Evolutionary conservation across 2,113 vertebrate genomes (phyloP), one percentile per base, ranked within the genome.

Genomic region (Scomber colias): DNA sequence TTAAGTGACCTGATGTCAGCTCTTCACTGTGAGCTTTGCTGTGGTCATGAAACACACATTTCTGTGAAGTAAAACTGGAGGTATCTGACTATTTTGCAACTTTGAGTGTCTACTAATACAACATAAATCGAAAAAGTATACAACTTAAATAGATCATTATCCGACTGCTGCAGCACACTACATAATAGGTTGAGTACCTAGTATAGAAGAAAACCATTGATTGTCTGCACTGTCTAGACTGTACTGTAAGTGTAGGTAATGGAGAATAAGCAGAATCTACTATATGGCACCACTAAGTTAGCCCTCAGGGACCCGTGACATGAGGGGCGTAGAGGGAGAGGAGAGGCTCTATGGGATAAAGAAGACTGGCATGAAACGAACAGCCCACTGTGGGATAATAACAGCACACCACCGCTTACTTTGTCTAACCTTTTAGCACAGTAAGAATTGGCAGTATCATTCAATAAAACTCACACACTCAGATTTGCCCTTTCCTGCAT

Each of bases 391-490:
- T 27, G 54, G 67, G 30, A 70, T 79, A 53, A 72, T 21, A 30
- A 54, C 13, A 19, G 11, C 24, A 35, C 49, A 30, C 12, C 12
- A 51, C 19, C 71, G 51, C 79, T 87, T 75, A 69, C 76, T 90
- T 35, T 77, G 27, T 79, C 40, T 79, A 82, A 86, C 83, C 83
- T 87, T 86, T 75, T 51, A 66, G 71, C 63, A 46, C 63, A 68
- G 67, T 63, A 35, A 56, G 72, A 72, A 75, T 55, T 13, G 50
- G 57, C 67, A 61, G 68, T 45, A 71, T 68, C 49, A 57, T 77
- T 81, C 66, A 69, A 75, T 68, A 71, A 81, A 83, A 76, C 65
- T 71, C 63, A 65, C 56, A 71, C 8, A 48, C 62, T 84, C 45
- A 50, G 51, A 30, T 73, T 56, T 66, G 68, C 50, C 73, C 83